These are phyloP conservation scores for Tetragonula carbonaria DNA, from an alignment of 2,888 invertebrate genomes.

Conservation along the genomic window DNA sequence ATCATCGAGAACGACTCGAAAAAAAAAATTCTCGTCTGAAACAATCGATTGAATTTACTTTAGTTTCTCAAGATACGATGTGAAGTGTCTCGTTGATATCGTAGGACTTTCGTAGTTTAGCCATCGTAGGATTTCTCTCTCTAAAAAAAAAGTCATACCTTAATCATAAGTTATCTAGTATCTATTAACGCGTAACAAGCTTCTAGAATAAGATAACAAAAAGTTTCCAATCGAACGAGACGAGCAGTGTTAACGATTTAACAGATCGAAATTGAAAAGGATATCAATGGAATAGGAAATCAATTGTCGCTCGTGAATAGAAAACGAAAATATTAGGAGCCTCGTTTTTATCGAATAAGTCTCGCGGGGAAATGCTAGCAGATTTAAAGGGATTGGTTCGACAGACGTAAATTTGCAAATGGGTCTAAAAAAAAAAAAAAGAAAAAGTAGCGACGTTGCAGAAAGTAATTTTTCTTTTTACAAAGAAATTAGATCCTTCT, in stretches of 20 bases:
- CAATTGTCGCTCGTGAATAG: background rate
- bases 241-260: background rate
- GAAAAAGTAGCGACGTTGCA: too few species aligned
- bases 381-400: background rate
- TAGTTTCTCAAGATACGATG: background rate
- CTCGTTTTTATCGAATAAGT: constrained; percentile 5
- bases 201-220: background rate
- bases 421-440: background rate
- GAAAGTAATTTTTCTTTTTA: too few species aligned
- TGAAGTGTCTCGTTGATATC: background rate
- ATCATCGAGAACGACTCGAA: background rate
- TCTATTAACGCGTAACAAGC: background rate
- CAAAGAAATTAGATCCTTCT: background rate
- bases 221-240: background rate
- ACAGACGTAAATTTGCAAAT: background rate
- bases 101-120: background rate
- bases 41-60: background rate
- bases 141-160: background rate
- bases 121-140: background rate
- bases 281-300: background rate
- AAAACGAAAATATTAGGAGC: background rate
- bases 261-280: background rate
- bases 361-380: background rate
- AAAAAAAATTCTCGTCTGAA: background rate
- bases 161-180: background rate